phyloP scores from a whole-genome alignment of 2,888 invertebrate species.

The Ypsolopha scabrella region DNA sequence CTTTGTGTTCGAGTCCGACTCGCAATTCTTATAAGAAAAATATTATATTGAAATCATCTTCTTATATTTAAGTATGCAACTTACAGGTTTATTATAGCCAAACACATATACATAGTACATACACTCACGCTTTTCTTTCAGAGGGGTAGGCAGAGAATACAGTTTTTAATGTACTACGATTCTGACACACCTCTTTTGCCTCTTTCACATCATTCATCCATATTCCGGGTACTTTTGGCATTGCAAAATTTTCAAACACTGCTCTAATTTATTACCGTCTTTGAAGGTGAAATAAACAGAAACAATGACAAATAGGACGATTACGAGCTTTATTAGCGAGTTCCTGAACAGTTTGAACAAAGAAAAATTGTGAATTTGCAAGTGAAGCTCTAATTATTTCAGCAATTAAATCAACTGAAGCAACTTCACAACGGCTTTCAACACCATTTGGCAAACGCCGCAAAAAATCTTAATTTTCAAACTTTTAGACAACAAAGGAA shows the following conservation, averaged over 20 bases:
- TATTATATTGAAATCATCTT: too few species aligned
- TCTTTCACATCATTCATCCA: too few species aligned
- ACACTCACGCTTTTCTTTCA: too few species aligned
- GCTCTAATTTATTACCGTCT: background rate
- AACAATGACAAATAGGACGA: background rate
- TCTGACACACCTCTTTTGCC: too few species aligned
- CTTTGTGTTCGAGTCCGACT: too few species aligned
- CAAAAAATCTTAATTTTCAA: conserved; percentile 51
- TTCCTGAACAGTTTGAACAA: background rate
- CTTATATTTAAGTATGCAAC: too few species aligned
- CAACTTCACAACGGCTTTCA: conserved; percentile 32
- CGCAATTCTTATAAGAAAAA: too few species aligned
- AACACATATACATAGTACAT: too few species aligned
- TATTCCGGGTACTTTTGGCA: too few species aligned
- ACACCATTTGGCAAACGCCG: conserved; percentile 32
- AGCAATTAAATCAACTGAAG: conserved; percentile 44
- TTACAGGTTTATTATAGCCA: too few species aligned
- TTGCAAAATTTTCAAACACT: background rate
- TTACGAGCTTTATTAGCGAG: conserved; percentile 1
- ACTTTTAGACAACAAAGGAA: conserved; percentile 48
- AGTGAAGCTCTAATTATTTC: conserved; percentile 58
- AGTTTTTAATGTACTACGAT: too few species aligned
- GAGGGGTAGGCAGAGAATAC: too few species aligned
- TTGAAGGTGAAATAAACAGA: background rate
- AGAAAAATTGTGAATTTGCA: conserved; percentile 18